A percentile compares a stretch with the other conserved stretches of the same genome.
phyloP scores from a whole-genome alignment of 2,888 invertebrate species.

The Lepidochrysops patricia region DNA sequence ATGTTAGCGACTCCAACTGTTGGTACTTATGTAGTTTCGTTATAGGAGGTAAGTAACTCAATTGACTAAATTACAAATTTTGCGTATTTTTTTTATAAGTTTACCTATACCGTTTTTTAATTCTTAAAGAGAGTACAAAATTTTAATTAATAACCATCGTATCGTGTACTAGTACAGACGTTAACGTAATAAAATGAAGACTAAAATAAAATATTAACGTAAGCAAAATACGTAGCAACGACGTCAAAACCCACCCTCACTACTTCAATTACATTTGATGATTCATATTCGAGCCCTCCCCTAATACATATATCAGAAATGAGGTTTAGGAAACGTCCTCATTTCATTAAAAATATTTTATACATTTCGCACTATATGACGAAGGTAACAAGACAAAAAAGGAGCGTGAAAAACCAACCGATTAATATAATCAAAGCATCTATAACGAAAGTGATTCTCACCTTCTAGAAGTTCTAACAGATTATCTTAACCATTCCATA shows the following conservation, averaged over 20 bases:
- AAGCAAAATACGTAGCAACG: background rate
- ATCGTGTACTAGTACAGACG: no score
- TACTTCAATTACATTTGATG: background rate
- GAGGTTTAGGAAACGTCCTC: background rate
- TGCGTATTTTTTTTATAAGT: no score
- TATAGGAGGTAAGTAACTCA: no score
- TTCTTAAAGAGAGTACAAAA: no score
- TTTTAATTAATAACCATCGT: no score
- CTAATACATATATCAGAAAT: background rate
- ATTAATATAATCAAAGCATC: conserved; percentile 26
- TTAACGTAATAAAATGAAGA: no score
- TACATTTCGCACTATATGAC: background rate
- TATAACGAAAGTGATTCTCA: conserved; percentile 27
- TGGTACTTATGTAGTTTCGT: no score
- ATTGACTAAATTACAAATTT: no score
- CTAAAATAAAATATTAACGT: background rate
- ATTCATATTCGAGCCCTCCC: background rate
- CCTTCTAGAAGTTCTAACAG: conserved; percentile 30
- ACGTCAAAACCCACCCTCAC: background rate
- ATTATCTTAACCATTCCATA: conserved; percentile 43
- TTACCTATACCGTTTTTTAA: no score
- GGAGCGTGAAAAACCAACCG: conserved; percentile 9
- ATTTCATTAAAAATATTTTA: background rate
- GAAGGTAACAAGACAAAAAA: background rate
- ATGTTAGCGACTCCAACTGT: no score